Conservation (phyloP, 1,140 invertebrate genomes). For the Belonocnema kinseyi region DNA sequence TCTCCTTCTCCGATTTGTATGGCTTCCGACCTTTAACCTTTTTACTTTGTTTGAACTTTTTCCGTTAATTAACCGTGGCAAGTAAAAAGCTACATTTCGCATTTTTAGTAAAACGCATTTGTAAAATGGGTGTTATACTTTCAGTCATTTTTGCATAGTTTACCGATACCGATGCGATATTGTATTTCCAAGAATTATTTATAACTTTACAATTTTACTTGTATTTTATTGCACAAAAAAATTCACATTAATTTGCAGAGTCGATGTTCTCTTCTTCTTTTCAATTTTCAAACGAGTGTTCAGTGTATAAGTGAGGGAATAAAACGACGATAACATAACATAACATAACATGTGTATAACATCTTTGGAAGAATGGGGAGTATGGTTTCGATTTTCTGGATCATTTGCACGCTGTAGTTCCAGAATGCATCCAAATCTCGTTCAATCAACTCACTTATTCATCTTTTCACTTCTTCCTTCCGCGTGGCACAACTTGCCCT, state of each 20-base stretch:
- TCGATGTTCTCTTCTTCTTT: background rate
- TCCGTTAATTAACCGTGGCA: background rate
- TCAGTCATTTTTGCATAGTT: too few relatives aligned
- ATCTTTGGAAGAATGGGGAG: background rate
- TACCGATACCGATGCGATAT: background rate
- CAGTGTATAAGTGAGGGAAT: background rate
- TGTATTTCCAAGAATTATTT: background rate
- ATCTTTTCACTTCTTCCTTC: conserved; percentile 35
- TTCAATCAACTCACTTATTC: conserved; percentile 33
- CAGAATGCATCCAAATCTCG: conserved; percentile 20
- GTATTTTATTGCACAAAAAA: too few relatives aligned
- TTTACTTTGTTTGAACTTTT: conserved; percentile 5
- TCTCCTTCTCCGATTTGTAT: background rate
- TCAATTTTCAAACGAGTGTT: too few relatives aligned
- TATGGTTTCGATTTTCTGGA: conserved; percentile 56
- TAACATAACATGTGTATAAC: background rate
- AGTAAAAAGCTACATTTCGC: background rate
- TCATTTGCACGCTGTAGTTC: conserved; percentile 56
- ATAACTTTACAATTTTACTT: background rate
- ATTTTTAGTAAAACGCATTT: background rate
- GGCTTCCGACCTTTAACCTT: background rate
- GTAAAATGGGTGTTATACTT: background rate
- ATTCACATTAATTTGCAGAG: too few relatives aligned
- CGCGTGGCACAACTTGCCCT: conserved; percentile 33
- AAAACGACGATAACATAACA: background rate